These are phyloP conservation scores for Rhea pennata DNA, from an alignment of 2,113 vertebrate species.

Conservation along the genomic window DNA sequence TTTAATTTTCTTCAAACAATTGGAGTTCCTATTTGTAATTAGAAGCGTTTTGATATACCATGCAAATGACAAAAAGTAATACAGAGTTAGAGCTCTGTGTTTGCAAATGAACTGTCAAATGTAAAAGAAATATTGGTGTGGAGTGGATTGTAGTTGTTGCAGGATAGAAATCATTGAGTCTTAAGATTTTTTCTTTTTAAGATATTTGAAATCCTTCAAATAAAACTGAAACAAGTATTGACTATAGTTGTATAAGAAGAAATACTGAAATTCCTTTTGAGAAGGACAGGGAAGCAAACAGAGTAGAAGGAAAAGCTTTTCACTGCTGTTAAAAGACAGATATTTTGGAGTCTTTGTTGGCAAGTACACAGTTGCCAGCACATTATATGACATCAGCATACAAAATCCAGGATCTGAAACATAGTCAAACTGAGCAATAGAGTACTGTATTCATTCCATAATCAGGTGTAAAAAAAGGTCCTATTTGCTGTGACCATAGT, in stretches of 20 bases:
- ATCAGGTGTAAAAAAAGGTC: background rate
- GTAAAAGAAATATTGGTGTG: background rate
- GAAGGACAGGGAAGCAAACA: background rate
- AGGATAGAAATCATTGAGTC: background rate
- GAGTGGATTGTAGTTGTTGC: background rate
- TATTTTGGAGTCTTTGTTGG: background rate
- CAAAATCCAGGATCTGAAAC: background rate
- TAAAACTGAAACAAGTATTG: background rate
- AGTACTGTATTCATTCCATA: background rate
- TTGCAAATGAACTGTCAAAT: background rate
- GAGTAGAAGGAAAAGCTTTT: background rate
- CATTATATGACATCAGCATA: background rate
- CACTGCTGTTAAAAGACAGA: background rate
- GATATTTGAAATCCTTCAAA: background rate
- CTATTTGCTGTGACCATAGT: background rate
- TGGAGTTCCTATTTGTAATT: background rate
- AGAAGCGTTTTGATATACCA: background rate
- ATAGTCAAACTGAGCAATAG: background rate
- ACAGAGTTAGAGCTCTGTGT: background rate
- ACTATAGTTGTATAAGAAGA: background rate
- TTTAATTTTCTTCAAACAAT: background rate
- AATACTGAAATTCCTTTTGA: background rate
- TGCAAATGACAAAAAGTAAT: background rate
- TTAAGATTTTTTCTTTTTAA: background rate
- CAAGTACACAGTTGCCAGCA: background rate